Conservation (phyloP, 1,140 invertebrate genomes). For the Diorhabda carinulata region DNA sequence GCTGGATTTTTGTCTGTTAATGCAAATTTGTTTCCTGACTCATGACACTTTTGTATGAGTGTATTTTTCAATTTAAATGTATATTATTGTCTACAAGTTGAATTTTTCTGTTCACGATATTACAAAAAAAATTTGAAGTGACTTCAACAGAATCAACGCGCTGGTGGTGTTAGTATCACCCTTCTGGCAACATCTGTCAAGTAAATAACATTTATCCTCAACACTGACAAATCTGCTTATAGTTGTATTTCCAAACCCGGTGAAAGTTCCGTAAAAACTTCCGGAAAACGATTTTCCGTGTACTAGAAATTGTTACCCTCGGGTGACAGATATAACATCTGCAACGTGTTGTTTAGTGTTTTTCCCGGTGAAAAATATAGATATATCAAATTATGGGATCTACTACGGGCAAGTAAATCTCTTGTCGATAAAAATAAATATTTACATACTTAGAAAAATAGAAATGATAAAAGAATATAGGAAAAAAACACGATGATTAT, state of each 20-base stretch:
- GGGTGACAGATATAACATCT: neutral
- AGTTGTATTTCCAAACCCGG: conserved; percentile 16
- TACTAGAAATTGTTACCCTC: neutral
- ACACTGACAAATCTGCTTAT: conserved; percentile 22
- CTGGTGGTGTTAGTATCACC: neutral
- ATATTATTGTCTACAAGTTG: too few relatives aligned
- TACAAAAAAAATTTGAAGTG: neutral
- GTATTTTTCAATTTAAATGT: too few relatives aligned
- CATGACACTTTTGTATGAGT: too few relatives aligned
- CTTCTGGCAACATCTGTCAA: conserved; percentile 18
- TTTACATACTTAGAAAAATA: too few relatives aligned
- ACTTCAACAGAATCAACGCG: neutral
- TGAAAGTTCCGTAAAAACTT: conserved; percentile 8
- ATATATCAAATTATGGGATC: too few relatives aligned
- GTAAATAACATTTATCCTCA: conserved; percentile 18
- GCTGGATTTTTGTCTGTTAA: too few relatives aligned
- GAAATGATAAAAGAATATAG: too few relatives aligned
- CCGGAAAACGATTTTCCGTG: conserved; percentile 2
- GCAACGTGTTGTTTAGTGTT: neutral
- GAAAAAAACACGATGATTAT: too few relatives aligned
- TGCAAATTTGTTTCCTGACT: too few relatives aligned
- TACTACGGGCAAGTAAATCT: too few relatives aligned
- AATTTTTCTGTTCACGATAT: neutral
- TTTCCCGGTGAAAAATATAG: neutral
- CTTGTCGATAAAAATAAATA: too few relatives aligned